Evolutionary conservation across 2,113 vertebrate species (phyloP).

Genomic region (Lipophrys pholis): DNA sequence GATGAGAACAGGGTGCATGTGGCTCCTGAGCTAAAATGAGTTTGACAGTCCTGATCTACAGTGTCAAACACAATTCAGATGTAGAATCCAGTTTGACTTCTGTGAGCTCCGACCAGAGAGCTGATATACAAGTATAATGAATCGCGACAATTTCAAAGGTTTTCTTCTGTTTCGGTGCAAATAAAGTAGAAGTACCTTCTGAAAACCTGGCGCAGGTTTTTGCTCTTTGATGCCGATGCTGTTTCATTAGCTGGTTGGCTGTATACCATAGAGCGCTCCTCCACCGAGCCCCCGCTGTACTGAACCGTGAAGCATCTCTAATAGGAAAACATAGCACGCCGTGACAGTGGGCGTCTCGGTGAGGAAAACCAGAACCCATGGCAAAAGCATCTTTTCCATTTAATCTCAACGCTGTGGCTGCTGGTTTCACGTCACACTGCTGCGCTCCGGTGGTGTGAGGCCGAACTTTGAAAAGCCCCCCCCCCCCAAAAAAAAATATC

Average conservation of each 20-base stretch:
- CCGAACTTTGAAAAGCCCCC: neutral
- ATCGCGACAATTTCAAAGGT: too few relatives aligned
- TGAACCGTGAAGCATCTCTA: constrained; percentile 44
- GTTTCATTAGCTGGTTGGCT: neutral
- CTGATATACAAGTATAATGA: too few relatives aligned
- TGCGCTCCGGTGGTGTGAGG: neutral
- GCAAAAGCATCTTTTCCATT: constrained; percentile 8
- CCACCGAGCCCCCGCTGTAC: constrained; percentile 2
- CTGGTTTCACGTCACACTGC: constrained; percentile 1
- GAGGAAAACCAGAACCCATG: neutral
- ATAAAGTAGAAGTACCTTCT: too few relatives aligned
- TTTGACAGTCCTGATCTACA: too few relatives aligned
- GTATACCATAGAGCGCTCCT: neutral
- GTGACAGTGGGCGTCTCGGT: constrained; percentile 10
- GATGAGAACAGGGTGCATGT: too few relatives aligned
- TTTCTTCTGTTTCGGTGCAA: too few relatives aligned
- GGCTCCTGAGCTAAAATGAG: too few relatives aligned
- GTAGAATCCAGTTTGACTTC: too few relatives aligned
- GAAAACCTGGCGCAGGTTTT: too few relatives aligned
- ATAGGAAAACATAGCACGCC: constrained; percentile 36
- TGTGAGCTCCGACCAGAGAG: too few relatives aligned
- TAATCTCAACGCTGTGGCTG: neutral
- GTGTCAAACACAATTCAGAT: too few relatives aligned
- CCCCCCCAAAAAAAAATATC: neutral
- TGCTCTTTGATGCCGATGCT: too few relatives aligned